Evolutionary conservation across 2,888 invertebrate species (phyloP).

Genomic region (Hypercompe scribonia): DNA sequence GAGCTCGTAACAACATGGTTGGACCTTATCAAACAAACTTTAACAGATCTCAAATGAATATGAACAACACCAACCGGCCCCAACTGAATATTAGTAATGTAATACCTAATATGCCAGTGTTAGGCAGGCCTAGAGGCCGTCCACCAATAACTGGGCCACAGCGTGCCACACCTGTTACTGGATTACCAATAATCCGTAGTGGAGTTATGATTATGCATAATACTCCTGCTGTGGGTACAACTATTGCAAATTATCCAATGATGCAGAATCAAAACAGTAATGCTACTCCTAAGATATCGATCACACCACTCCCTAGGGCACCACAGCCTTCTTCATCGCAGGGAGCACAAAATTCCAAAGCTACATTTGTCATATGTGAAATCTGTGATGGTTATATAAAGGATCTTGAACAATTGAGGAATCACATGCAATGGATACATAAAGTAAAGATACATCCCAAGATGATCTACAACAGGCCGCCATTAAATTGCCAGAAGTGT

Average conservation of each 20-base stretch:
- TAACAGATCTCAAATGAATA: slow-evolving; percentile 82
- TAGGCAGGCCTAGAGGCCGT: slow-evolving; percentile 82
- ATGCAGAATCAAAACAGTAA: slow-evolving; percentile 72
- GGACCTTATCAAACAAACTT: slow-evolving; percentile 81
- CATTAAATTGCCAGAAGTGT: slow-evolving; percentile 98
- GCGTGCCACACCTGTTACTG: slow-evolving; percentile 72
- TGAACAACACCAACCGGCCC: slow-evolving; percentile 76
- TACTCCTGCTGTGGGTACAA: slow-evolving; percentile 76
- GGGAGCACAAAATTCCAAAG: slow-evolving; percentile 86
- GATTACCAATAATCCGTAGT: slow-evolving; percentile 81
- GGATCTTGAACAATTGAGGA: slow-evolving; percentile 96
- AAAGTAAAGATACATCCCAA: slow-evolving; percentile 98
- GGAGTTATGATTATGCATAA: slow-evolving; percentile 91
- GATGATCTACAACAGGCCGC: slow-evolving; percentile 98
- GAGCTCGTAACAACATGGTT: slow-evolving; percentile 78
- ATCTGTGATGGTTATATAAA: slow-evolving; percentile 99
- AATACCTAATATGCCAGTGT: slow-evolving; percentile 67
- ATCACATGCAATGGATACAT: slow-evolving; percentile 99
- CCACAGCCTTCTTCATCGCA: slow-evolving; percentile 81
- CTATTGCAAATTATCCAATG: slow-evolving; percentile 79
- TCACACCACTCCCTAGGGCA: slow-evolving; percentile 94
- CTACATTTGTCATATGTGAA: slow-evolving; percentile 97
- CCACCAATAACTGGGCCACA: slow-evolving; percentile 72
- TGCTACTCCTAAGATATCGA: slow-evolving; percentile 96
- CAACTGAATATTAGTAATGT: slow-evolving; percentile 67